These are phyloP conservation scores for Apeira syringaria DNA, from an alignment of 2,888 invertebrate genomes.

Conservation along the genomic window DNA sequence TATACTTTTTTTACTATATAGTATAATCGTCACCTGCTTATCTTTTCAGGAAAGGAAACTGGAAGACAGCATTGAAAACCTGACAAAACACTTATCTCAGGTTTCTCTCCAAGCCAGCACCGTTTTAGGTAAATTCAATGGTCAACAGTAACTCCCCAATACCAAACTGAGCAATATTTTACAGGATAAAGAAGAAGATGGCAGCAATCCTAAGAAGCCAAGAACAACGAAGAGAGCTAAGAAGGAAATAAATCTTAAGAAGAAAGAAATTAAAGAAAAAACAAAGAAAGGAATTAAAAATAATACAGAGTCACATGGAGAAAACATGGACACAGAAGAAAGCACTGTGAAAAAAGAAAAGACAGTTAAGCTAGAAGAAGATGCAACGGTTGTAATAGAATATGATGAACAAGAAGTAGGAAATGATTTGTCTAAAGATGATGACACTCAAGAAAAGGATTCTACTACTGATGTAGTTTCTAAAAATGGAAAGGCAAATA, in stretches of 20 bases:
- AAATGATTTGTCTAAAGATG: background rate
- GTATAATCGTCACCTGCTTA: background rate
- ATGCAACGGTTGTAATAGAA: background rate
- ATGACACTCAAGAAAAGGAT: conserved; percentile 14
- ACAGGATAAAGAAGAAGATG: conserved; percentile 66
- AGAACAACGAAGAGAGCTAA: conserved; percentile 20
- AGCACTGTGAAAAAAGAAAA: background rate
- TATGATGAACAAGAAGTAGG: background rate
- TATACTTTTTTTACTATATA: too few species aligned
- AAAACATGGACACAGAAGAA: conserved; percentile 8
- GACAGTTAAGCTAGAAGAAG: conserved; percentile 14
- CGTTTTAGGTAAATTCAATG: conserved; percentile 80
- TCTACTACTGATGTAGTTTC: background rate
- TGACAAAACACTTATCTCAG: conserved; percentile 77
- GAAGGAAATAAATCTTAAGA: conserved; percentile 17
- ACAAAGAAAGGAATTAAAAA: conserved; percentile 2
- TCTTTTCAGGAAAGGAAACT: conserved; percentile 61
- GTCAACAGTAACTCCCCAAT: conserved; percentile 56
- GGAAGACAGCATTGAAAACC: conserved; percentile 68
- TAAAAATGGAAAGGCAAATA: background rate
- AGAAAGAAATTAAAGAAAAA: conserved; percentile 7
- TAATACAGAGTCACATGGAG: conserved; percentile 5
- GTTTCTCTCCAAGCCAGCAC: conserved; percentile 74
- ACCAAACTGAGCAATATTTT: conserved; percentile 74
- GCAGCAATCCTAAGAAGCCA: conserved; percentile 44